These are phyloP conservation scores for Sarcophaga carnaria DNA, from an alignment of 2,888 invertebrate species.

Conservation along the genomic window DNA sequence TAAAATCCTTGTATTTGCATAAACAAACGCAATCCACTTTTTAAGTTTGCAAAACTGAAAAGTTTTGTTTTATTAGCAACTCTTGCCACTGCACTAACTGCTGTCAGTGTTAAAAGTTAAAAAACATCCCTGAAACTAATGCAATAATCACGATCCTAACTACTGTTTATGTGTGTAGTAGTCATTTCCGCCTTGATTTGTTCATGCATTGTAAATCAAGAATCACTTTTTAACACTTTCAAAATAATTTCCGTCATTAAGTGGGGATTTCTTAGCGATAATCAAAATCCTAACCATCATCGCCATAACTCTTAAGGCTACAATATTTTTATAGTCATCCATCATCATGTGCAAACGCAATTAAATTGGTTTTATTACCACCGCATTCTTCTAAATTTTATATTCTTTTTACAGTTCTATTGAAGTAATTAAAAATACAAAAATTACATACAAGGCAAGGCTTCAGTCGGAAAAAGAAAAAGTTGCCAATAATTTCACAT, in stretches of 20 bases:
- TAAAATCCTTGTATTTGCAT: no score
- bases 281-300: background rate
- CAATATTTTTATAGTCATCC: no score
- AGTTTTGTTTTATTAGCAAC: no score
- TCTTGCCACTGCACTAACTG: no score
- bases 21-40: no score
- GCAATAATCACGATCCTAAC: background rate
- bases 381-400: background rate
- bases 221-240: constrained; percentile 32
- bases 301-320: background rate
- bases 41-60: no score
- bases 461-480: constrained; percentile 39
- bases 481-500: background rate
- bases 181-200: background rate
- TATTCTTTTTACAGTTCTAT: constrained; percentile 32
- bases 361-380: constrained; percentile 51
- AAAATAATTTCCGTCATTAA: constrained; percentile 51
- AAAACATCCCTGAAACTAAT: background rate
- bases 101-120: no score
- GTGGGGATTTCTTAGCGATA: constrained; percentile 21
- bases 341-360: background rate
- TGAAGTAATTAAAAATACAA: constrained; percentile 42
- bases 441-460: constrained; percentile 24
- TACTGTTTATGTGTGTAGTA: background rate
- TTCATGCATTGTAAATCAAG: constrained; percentile 2